Evolutionary conservation across 1,140 invertebrate species (phyloP).

Genomic region (Leguminivora glycinivorella): DNA sequence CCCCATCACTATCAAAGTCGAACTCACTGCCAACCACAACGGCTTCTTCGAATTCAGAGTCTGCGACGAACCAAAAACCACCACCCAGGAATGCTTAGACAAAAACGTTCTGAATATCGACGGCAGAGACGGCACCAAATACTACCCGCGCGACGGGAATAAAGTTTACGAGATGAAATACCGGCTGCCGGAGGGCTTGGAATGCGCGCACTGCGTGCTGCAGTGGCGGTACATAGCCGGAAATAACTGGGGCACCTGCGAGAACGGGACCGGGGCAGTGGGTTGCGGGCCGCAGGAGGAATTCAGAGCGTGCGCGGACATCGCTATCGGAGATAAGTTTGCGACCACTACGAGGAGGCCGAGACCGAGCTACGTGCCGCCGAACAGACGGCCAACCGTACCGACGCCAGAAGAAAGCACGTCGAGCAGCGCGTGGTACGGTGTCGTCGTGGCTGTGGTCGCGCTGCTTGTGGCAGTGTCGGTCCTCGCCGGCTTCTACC

Average conservation of each 20-base stretch:
- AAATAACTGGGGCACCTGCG: constrained; percentile 89
- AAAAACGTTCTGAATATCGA: constrained; percentile 82
- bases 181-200: constrained; percentile 83
- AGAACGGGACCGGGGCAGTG: constrained; percentile 85
- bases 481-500: constrained; percentile 64
- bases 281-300: constrained; percentile 93
- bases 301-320: constrained; percentile 92
- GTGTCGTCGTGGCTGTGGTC: constrained; percentile 59
- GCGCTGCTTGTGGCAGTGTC: constrained; percentile 63
- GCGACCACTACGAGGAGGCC: constrained; percentile 60
- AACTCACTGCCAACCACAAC: constrained; percentile 88
- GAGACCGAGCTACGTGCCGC: constrained; percentile 66
- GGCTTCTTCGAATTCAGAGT: constrained; percentile 94
- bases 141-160: constrained; percentile 88
- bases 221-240: constrained; percentile 91
- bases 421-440: constrained; percentile 60
- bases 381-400: constrained; percentile 57
- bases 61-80: constrained; percentile 83
- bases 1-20: constrained; percentile 85
- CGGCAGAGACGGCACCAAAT: constrained; percentile 78
- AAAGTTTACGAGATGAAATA: constrained; percentile 88
- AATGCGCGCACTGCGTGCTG: constrained; percentile 88
- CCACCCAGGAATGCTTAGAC: constrained; percentile 88
- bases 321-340: constrained; percentile 82
- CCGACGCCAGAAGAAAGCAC: constrained; percentile 60